Evolutionary conservation across 1,140 invertebrate genomes (phyloP), one percentile per base, ranked within the genome.

Genomic region (Magallana angulata): DNA sequence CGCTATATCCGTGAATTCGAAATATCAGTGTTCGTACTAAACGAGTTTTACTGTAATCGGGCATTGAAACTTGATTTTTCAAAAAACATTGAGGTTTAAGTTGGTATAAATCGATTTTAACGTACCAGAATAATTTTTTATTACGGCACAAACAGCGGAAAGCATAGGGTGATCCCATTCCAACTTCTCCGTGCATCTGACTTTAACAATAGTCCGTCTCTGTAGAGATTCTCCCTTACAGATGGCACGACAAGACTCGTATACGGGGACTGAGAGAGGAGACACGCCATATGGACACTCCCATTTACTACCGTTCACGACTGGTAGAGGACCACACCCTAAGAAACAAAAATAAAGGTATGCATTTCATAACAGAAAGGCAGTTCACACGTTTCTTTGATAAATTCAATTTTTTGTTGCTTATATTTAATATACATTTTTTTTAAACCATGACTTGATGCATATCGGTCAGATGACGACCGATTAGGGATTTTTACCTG

Each of bases 131-230:
- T 1, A 36, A 36, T 36, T 36, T 1, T 36, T 36, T 36, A 36
- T 36, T 36, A 30, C 36, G 24, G 24, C 11, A 12, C 68, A 71
- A 1, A 8, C 30, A 71, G 7, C 5, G 7, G 68, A 71, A 30
- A 30, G 5, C 68, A 71, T 36, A 24, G 18, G 0, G 68, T 71
- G n/a, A 12, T 62, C 24, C 18, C 18, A 71, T 11, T 71, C 24
- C 68, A 71, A 30, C 36, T 71, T 71, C 68, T 71, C 68, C 8
- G 68, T 71, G 7, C 68, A 71, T 71, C 24, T 71, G 24, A 30
- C 68, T 71, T 30, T 71, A 11, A 71, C 36, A 24, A 3, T 30
- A 11, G 36, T 36, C 36, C 36, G 36, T 36, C 1, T 36, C 36
- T 36, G 36, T 36, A 36, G 1, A 36, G 68, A 11, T 7, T 24